Percentiles rank a stretch among this genome's conserved stretches.
Evolutionary conservation across 1,140 invertebrate genomes (phyloP).

Genomic region (Maniola jurtina): DNA sequence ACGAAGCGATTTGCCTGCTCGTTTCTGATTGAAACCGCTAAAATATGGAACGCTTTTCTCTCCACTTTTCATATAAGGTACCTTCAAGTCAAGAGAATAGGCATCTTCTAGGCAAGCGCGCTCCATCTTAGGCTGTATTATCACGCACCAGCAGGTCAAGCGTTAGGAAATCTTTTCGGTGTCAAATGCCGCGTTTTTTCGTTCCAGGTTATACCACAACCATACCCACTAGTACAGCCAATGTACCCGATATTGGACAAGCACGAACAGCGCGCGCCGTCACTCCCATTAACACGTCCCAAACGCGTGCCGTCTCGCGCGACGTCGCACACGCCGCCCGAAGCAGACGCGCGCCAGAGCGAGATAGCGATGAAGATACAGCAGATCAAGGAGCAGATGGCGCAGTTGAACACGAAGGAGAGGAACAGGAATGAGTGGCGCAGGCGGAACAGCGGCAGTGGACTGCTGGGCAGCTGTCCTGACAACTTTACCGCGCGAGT

Average conservation of each 20-base stretch:
- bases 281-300: conserved; percentile 19
- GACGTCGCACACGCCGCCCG: conserved; percentile 39
- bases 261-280: conserved; percentile 24
- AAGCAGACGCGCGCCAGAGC: conserved; percentile 30
- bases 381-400: conserved; percentile 63
- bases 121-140: too few species aligned
- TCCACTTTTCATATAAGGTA: too few species aligned
- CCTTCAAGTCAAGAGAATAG: too few species aligned
- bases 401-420: conserved; percentile 41
- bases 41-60: too few species aligned
- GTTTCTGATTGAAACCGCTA: too few species aligned
- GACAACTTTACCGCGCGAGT: conserved; percentile 40
- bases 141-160: neutral
- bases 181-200: neutral
- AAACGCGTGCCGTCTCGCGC: conserved; percentile 38
- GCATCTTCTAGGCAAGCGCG: too few species aligned
- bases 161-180: too few species aligned
- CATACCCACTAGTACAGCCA: conserved; percentile 52
- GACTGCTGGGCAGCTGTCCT: conserved; percentile 56
- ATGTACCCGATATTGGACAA: conserved; percentile 49
- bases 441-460: conserved; percentile 47
- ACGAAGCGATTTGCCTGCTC: too few species aligned
- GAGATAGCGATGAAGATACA: conserved; percentile 58
- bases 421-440: conserved; percentile 39
- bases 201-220: conserved; percentile 50